phyloP scores from a whole-genome alignment of 1,140 invertebrate species.

The Aphelenchoides besseyi region DNA sequence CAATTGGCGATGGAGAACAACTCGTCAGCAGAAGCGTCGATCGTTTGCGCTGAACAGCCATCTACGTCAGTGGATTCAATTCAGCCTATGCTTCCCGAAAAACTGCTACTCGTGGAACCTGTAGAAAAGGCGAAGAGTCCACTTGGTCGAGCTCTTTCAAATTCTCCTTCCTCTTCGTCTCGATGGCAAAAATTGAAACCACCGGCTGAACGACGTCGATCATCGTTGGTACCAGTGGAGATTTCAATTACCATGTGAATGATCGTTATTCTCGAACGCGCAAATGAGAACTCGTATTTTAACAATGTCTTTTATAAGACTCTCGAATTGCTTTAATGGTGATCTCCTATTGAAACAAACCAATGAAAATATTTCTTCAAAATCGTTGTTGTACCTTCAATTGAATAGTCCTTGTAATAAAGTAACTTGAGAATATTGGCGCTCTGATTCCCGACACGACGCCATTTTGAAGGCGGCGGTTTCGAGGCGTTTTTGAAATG shows the following conservation, averaged over 20 bases:
- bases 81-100: slow-evolving; percentile 17
- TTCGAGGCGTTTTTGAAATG: no score
- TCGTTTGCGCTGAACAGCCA: background rate
- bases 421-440: no score
- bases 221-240: background rate
- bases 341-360: no score
- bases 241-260: slow-evolving; percentile 1
- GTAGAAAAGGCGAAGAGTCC: background rate
- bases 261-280: no score
- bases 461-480: no score
- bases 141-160: background rate
- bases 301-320: no score
- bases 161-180: background rate
- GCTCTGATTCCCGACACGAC: no score
- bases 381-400: no score
- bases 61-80: background rate
- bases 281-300: no score
- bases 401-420: no score
- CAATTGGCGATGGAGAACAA: background rate
- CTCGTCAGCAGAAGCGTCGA: background rate
- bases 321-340: no score
- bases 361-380: no score
- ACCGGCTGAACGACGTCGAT: background rate
- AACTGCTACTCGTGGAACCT: background rate
- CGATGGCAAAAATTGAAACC: background rate